Percentiles rank a stretch among this genome's conserved stretches.
Conservation (phyloP, 2,113 vertebrate genomes). For the Myotis brandtii region DNA sequence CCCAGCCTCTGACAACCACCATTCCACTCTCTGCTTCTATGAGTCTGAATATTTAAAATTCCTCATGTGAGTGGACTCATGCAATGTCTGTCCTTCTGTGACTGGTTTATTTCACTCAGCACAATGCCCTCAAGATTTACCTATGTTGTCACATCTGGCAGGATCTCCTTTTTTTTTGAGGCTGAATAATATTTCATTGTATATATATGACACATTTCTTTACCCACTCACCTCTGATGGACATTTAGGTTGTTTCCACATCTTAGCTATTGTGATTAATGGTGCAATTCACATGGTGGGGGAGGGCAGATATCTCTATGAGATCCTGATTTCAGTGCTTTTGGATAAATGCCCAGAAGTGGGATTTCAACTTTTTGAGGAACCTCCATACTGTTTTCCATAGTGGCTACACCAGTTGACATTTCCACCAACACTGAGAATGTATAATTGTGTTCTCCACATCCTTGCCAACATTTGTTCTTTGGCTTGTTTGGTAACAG, state of each 20-base stretch:
- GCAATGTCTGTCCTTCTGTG: neutral
- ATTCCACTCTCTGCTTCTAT: neutral
- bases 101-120: neutral
- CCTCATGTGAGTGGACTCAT: neutral
- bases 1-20: neutral
- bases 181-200: neutral
- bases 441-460: neutral
- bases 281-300: neutral
- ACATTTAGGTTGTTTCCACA: neutral
- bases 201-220: neutral
- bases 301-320: neutral
- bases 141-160: neutral
- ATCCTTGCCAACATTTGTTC: neutral
- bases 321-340: neutral
- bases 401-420: neutral
- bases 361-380: neutral
- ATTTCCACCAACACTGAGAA: neutral
- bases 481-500: neutral
- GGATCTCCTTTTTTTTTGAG: neutral
- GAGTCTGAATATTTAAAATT: neutral
- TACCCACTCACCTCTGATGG: neutral
- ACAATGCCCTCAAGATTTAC: neutral
- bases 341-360: neutral
- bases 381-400: neutral
- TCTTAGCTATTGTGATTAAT: neutral